phyloP scores from a whole-genome alignment of 1,140 invertebrate genomes.

The Palaemon carinicauda region DNA sequence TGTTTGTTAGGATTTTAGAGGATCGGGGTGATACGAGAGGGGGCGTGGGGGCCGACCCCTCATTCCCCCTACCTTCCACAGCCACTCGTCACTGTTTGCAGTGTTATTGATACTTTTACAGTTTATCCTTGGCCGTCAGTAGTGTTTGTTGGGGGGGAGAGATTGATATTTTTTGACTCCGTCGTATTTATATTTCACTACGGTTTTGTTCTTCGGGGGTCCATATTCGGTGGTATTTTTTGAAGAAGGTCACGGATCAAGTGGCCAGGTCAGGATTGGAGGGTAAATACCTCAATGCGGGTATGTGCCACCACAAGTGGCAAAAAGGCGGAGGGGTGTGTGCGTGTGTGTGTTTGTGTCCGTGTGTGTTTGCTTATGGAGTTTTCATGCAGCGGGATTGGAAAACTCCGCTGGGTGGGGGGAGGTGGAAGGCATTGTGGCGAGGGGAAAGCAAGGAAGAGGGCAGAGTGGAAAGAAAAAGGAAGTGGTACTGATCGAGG shows the following conservation, averaged over 20 bases:
- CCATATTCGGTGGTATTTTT: no score
- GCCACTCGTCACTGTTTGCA: background rate
- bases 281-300: no score
- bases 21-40: background rate
- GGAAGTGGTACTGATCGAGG: background rate
- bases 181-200: no score
- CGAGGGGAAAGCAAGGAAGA: background rate
- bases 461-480: no score
- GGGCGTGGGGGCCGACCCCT: background rate
- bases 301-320: background rate
- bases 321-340: background rate
- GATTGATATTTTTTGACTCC: background rate
- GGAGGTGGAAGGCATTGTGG: background rate
- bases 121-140: background rate
- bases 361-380: background rate
- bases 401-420: background rate
- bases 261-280: no score
- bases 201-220: no score
- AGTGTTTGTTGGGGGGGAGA: background rate
- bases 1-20: background rate
- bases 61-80: no score
- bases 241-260: no score
- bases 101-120: constrained; percentile 5
- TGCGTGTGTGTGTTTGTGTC: background rate
- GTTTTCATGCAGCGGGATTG: background rate